Percentiles rank a stretch among this genome's conserved stretches.
These are phyloP conservation scores for Melieria crassipennis DNA, from an alignment of 2,888 invertebrate genomes.

Conservation along the genomic window DNA sequence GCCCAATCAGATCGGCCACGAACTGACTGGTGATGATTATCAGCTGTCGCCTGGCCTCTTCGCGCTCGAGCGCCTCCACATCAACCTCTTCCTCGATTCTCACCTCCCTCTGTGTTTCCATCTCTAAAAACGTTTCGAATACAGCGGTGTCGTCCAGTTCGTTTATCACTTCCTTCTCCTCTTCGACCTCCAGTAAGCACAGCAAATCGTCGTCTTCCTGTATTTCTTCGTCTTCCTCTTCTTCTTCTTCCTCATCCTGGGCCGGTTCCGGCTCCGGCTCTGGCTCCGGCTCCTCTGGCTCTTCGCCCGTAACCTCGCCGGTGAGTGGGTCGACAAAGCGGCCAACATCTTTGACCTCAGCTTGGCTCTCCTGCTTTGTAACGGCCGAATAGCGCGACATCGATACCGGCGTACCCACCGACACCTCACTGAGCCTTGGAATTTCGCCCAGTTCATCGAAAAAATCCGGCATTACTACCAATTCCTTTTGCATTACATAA, in stretches of 20 bases:
- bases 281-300: constrained; percentile 10
- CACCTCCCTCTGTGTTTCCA: constrained; percentile 13
- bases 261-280: neutral
- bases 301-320: neutral
- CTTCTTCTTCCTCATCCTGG: constrained; percentile 12
- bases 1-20: constrained; percentile 41
- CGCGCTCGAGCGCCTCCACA: constrained; percentile 20
- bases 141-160: constrained; percentile 10
- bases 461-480: constrained; percentile 39
- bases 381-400: no score
- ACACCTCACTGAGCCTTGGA: constrained; percentile 31
- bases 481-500: constrained; percentile 13
- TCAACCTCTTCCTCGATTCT: constrained; percentile 17
- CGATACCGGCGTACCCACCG: no score
- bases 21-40: constrained; percentile 39
- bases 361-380: neutral
- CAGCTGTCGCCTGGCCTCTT: constrained; percentile 15
- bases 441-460: constrained; percentile 44
- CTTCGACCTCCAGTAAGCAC: constrained; percentile 26
- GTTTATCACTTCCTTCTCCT: constrained; percentile 9
- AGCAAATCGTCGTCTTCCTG: constrained; percentile 23
- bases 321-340: constrained; percentile 45
- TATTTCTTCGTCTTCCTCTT: neutral
- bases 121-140: constrained; percentile 37
- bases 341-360: constrained; percentile 22